These are phyloP conservation scores for Phrynosoma blainvillii DNA, from an alignment of 2,113 vertebrate genomes.

Conservation along the genomic window DNA sequence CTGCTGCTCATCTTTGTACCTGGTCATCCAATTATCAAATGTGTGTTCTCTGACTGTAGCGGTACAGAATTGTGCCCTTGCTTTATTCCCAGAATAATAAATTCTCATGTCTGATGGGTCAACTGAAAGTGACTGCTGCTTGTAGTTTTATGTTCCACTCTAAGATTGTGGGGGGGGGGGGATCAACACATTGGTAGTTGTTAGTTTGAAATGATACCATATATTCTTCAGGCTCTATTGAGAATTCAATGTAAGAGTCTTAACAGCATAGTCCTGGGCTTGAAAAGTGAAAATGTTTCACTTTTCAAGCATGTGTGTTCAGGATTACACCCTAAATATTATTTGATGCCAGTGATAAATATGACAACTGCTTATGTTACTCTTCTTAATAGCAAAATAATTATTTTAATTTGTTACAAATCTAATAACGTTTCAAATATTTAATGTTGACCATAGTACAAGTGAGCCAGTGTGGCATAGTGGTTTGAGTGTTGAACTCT, in stretches of 20 bases:
- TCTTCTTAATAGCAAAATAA: too few relatives aligned
- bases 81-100: neutral
- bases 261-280: neutral
- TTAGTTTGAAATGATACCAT: neutral
- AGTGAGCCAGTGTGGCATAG: too few relatives aligned
- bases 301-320: neutral
- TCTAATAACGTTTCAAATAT: too few relatives aligned
- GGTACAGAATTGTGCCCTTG: neutral
- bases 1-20: neutral
- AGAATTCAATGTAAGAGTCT: neutral
- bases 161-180: rapidly evolving
- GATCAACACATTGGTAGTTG: neutral
- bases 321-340: neutral
- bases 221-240: neutral
- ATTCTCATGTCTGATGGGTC: neutral
- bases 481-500: too few relatives aligned
- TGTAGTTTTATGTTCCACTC: rapidly evolving
- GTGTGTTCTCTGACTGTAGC: neutral
- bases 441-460: too few relatives aligned
- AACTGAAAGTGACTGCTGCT: neutral
- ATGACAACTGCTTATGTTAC: too few relatives aligned
- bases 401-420: too few relatives aligned
- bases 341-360: neutral
- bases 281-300: neutral
- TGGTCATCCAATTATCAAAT: neutral